phyloP scores from a whole-genome alignment of 1,140 invertebrate species.

The Papilio xuthus region DNA sequence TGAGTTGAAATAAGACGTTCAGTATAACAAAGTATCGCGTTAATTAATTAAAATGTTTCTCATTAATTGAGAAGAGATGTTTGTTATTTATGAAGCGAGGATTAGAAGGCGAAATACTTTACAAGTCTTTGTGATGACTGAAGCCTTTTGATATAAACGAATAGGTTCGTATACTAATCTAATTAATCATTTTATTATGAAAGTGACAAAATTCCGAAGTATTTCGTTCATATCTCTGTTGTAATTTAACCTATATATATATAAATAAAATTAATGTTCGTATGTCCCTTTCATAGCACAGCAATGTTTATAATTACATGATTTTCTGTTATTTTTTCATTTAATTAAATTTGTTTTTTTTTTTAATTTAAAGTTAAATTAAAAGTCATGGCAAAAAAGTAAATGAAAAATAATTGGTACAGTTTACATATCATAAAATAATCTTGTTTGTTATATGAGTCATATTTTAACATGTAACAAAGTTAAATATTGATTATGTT shows the following conservation, averaged over 20 bases:
- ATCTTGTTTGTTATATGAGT: background rate
- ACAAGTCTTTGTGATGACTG: background rate
- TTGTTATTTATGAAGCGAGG: background rate
- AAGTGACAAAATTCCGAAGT: background rate
- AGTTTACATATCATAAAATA: background rate
- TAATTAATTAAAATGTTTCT: background rate
- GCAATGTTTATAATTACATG: too few relatives aligned
- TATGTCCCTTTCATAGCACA: too few relatives aligned
- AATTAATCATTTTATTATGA: background rate
- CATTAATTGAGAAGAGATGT: background rate
- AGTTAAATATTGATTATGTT: background rate
- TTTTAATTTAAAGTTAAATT: too few relatives aligned
- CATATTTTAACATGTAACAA: background rate
- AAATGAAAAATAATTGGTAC: too few relatives aligned
- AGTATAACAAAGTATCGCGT: background rate
- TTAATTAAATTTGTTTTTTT: too few relatives aligned
- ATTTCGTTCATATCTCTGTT: too few relatives aligned
- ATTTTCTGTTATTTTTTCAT: too few relatives aligned
- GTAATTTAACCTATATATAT: too few relatives aligned
- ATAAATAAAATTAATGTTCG: too few relatives aligned
- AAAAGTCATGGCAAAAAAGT: too few relatives aligned
- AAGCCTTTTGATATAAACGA: background rate
- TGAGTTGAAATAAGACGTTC: background rate
- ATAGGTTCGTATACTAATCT: background rate
- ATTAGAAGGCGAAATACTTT: background rate